A percentile compares a stretch with the other conserved stretches of the same genome.
Conservation (phyloP, 2,113 vertebrate genomes). For the Myotis yumanensis region DNA sequence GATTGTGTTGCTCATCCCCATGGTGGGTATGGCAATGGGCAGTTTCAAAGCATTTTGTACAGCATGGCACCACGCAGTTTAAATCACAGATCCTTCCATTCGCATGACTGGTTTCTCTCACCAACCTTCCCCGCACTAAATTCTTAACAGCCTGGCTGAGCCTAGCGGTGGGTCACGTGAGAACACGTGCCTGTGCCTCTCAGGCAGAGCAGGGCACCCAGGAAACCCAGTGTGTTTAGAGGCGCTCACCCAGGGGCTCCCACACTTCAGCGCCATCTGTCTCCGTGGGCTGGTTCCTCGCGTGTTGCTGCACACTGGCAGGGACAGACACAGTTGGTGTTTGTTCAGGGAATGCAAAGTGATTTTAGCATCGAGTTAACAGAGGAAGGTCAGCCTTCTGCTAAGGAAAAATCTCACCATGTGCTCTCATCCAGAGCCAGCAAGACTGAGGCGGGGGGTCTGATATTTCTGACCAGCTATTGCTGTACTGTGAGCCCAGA, state of each 20-base stretch:
- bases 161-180: accelerated
- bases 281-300: neutral
- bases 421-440: neutral
- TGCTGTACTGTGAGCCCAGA: neutral
- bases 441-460: accelerated
- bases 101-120: neutral
- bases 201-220: accelerated
- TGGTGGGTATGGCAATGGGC: accelerated
- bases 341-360: neutral
- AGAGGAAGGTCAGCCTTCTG: neutral
- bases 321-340: neutral
- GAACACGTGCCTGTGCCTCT: accelerated
- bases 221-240: neutral
- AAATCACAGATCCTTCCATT: neutral
- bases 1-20: accelerated
- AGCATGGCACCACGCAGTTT: accelerated
- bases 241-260: accelerated
- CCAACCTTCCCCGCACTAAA: accelerated
- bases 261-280: accelerated
- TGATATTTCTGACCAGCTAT: accelerated
- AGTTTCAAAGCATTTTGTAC: neutral
- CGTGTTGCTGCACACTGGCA: neutral
- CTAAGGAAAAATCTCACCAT: neutral
- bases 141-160: neutral
- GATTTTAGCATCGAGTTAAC: neutral